Evolutionary conservation across 2,797 vertebrate genomes (phyloP).

Genomic region (Manis pentadactyla): DNA sequence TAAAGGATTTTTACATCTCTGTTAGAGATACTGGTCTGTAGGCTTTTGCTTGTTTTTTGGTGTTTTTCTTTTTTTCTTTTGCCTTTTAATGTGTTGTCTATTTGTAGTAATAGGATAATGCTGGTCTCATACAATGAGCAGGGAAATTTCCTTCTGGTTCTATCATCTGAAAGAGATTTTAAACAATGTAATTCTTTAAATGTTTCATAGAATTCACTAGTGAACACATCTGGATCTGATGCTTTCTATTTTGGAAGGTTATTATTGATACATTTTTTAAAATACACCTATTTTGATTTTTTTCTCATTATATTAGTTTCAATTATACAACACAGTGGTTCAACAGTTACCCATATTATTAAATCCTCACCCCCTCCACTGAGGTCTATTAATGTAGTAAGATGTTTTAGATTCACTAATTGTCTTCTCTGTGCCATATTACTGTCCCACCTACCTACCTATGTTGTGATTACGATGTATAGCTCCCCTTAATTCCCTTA

Average conservation of each 20-base stretch:
- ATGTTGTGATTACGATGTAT: no score
- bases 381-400: no score
- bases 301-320: no score
- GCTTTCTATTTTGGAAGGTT: not conserved
- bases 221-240: not conserved
- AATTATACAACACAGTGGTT: no score
- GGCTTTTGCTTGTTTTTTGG: not conserved
- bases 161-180: not conserved
- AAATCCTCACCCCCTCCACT: no score
- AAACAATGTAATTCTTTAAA: not conserved
- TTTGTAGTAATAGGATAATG: not conserved
- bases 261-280: not conserved
- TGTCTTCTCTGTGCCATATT: no score
- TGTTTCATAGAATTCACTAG: not conserved
- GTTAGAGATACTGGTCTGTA: not conserved
- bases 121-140: not conserved
- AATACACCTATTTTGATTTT: not conserved
- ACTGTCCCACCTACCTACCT: no score
- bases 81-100: no score
- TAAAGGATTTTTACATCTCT: not conserved
- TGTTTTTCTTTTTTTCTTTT: not conserved
- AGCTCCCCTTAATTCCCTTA: no score
- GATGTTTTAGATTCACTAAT: no score
- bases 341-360: no score
- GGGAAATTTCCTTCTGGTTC: not conserved